These are phyloP conservation scores for Polyommatus icarus DNA, from an alignment of 2,888 invertebrate species.

Conservation along the genomic window DNA sequence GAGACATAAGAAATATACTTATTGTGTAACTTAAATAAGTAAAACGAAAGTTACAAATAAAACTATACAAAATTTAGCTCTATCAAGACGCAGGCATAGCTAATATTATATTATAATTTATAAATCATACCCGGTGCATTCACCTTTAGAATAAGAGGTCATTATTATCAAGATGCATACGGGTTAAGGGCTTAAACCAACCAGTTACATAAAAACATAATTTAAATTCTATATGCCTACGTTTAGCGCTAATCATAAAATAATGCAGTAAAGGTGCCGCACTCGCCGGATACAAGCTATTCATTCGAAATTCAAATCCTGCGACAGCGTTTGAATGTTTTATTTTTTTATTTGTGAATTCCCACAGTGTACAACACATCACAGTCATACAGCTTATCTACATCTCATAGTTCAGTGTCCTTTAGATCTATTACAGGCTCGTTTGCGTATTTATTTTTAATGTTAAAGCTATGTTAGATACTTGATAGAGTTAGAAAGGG, in stretches of 20 bases:
- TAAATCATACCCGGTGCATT: neutral
- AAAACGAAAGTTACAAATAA: neutral
- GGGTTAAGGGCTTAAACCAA: neutral
- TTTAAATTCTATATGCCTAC: slow-evolving; percentile 28
- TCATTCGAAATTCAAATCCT: slow-evolving; percentile 29
- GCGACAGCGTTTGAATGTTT: slow-evolving; percentile 21
- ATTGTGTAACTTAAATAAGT: too few relatives aligned
- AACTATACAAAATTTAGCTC: neutral
- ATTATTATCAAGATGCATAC: slow-evolving; percentile 1
- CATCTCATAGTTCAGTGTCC: slow-evolving; percentile 8
- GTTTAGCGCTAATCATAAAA: slow-evolving; percentile 29
- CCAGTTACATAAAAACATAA: slow-evolving; percentile 25
- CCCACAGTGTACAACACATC: neutral
- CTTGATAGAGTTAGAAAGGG: too few relatives aligned
- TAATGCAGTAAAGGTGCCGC: slow-evolving; percentile 17
- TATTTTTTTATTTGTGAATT: slow-evolving; percentile 25
- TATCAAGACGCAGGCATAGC: neutral
- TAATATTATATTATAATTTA: neutral
- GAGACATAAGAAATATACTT: neutral
- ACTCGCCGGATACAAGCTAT: slow-evolving; percentile 27
- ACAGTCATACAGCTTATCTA: slow-evolving; percentile 14
- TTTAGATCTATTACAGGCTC: neutral
- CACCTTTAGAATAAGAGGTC: slow-evolving; percentile 8
- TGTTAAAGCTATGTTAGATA: too few relatives aligned
- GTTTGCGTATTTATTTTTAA: neutral